Conservation (phyloP, 2,797 vertebrate genomes). For the Chelidonichthys spinosus region DNA sequence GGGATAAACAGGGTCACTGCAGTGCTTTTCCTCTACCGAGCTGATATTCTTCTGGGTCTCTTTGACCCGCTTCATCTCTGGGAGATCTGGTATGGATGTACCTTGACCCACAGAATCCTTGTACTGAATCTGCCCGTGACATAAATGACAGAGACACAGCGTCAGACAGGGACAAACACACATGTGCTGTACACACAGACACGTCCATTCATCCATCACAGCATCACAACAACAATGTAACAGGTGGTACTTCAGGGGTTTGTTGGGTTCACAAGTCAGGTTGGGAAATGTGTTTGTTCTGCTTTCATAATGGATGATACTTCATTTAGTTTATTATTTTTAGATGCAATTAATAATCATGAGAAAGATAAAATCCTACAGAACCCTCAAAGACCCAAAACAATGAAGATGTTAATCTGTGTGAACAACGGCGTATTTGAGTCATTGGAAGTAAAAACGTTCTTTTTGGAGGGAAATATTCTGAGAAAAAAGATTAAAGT, state of each 20-base stretch:
- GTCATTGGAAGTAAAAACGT: too few species aligned
- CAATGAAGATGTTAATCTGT: slow-evolving; percentile 6
- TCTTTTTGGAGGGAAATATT: too few species aligned
- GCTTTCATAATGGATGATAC: slow-evolving; percentile 1
- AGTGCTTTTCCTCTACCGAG: slow-evolving; percentile 87
- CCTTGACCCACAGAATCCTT: slow-evolving; percentile 94
- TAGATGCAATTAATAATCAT: slow-evolving; percentile 11
- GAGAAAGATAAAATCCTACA: not conserved
- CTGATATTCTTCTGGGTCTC: slow-evolving; percentile 99
- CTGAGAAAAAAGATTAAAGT: too few species aligned
- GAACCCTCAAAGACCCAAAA: not conserved
- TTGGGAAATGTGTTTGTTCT: not conserved
- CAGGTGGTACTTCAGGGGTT: not conserved
- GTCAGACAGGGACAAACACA: slow-evolving; percentile 49
- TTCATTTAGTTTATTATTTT: slow-evolving; percentile 41
- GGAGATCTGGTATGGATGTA: slow-evolving; percentile 94
- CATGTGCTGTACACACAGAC: slow-evolving; percentile 24
- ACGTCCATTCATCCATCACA: slow-evolving; percentile 16
- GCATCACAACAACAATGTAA: not conserved
- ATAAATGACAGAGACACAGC: slow-evolving; percentile 54
- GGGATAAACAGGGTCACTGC: slow-evolving; percentile 39
- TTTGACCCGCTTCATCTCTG: slow-evolving; percentile 95
- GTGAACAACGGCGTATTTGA: not conserved
- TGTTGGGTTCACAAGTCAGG: not conserved
- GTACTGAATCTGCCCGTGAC: slow-evolving; percentile 90